Percentiles rank a stretch among this genome's conserved stretches.
phyloP scores from a whole-genome alignment of 2,113 vertebrate species.

The Epinephelus moara region DNA sequence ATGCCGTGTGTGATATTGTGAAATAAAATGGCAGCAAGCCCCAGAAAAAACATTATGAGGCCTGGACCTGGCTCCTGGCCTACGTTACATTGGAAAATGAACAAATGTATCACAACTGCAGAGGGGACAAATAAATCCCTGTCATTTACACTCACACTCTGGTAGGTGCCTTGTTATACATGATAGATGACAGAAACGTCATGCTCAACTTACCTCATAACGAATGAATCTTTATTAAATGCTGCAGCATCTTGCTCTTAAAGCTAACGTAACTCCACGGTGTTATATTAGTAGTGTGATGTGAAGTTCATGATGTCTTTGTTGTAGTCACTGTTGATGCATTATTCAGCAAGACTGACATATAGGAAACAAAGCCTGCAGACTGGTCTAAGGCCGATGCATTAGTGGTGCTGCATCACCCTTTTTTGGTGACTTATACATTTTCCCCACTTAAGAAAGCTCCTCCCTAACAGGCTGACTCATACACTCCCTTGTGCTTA shows the following conservation, averaged over 20 bases:
- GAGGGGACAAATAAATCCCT: neutral
- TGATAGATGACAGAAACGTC: neutral
- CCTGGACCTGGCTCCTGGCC: too few species aligned
- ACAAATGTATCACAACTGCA: neutral
- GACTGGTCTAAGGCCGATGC: neutral
- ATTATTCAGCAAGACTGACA: neutral
- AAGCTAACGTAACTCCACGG: too few species aligned
- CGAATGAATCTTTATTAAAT: too few species aligned
- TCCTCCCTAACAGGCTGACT: neutral
- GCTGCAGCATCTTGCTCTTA: too few species aligned
- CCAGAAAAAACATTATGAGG: too few species aligned
- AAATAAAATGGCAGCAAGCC: too few species aligned
- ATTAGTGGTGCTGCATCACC: neutral
- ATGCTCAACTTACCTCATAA: neutral
- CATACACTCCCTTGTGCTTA: neutral
- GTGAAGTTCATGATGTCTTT: too few species aligned
- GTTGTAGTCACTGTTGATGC: too few species aligned
- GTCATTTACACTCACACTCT: neutral
- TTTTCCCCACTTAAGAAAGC: slow-evolving; percentile 2
- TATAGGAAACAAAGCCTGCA: neutral
- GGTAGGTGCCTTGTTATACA: neutral
- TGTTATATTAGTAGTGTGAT: too few species aligned
- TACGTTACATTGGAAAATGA: neutral
- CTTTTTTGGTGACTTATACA: neutral
- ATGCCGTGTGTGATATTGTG: too few species aligned